Base-by-base conservation (phyloP, 2,113 vertebrate species). In the Ranitomeya imitator region DNA sequence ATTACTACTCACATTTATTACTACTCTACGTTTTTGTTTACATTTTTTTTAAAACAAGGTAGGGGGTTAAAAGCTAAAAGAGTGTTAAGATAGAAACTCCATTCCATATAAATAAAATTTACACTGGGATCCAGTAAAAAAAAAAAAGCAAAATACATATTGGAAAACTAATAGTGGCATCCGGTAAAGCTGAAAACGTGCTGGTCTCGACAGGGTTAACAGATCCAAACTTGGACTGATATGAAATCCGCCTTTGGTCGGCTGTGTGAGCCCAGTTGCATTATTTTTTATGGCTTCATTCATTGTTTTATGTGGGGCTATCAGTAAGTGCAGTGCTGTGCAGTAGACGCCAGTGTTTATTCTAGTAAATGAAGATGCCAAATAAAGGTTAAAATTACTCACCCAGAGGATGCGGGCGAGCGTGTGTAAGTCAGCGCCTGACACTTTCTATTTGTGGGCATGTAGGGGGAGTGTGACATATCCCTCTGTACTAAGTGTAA, bases 371-470 rank as follows among this genome's bases (percentile, higher is more conserved):
- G 82, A 88, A 88, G 87, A 88, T 88, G 87, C 82, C 87, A 88
- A 88, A 88, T 88, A 88, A 84, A 88, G 87, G 87, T 88, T 88
- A 84, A 82, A 88, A 88, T 88, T 88, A 88, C 52, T 88, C 80
- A 83, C 80, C 80, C 71, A 67, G 80, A 88, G 82, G 71, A 88
- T 76, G 87, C 80, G 54, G 67, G 87, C 63, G 87, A 21, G 87
- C 61, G 80, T 37, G 81, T 86, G 73, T 88, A 88, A 88, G 80
- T 88, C 87, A 88, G 71, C 19, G 59, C 15, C 37, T 88, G 87
- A 88, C 87, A 88, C 83, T 78, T 88, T 78, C 87, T 88, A 88
- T 88, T 88, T 88, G 87, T 84, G 87, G 87, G 87, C 87, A 65
- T 57, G 87, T 77, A 67, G 87, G 80, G 81, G 80, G 80, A 55